Evolutionary conservation across 2,797 vertebrate species (phyloP).

Genomic region (Amazona ochrocephala): DNA sequence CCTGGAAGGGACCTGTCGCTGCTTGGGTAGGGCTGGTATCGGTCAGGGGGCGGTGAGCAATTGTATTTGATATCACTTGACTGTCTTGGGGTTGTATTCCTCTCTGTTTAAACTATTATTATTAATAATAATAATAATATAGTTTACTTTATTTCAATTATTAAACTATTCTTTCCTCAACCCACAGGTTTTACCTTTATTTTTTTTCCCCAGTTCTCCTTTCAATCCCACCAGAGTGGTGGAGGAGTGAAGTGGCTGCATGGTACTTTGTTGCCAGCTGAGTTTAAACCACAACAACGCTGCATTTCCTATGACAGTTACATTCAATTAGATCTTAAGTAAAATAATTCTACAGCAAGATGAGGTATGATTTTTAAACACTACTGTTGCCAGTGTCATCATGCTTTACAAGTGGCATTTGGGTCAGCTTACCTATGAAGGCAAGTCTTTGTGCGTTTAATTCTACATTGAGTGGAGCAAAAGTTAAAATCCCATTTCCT

Average conservation of each 20-base stretch:
- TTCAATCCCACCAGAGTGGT: neutral
- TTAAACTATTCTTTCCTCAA: neutral
- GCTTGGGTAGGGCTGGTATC: neutral
- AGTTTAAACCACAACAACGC: neutral
- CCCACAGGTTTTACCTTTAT: neutral
- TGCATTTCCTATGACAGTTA: neutral
- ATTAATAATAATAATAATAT: neutral
- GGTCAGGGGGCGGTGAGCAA: neutral
- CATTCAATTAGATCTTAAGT: neutral
- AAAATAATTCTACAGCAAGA: neutral
- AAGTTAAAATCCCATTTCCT: conserved; percentile 52
- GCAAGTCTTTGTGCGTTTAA: neutral
- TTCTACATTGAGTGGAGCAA: neutral
- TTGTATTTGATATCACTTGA: neutral
- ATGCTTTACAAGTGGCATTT: neutral
- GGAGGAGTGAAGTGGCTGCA: neutral
- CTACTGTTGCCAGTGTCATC: neutral
- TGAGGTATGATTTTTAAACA: neutral
- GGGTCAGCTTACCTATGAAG: neutral
- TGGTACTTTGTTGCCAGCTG: neutral
- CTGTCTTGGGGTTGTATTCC: neutral
- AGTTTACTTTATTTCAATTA: neutral
- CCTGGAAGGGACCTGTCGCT: neutral
- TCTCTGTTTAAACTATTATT: neutral
- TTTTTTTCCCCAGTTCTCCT: neutral